Base-by-base conservation (phyloP, 2,113 vertebrate genomes). In the Misgurnus mizolepis region DNA sequence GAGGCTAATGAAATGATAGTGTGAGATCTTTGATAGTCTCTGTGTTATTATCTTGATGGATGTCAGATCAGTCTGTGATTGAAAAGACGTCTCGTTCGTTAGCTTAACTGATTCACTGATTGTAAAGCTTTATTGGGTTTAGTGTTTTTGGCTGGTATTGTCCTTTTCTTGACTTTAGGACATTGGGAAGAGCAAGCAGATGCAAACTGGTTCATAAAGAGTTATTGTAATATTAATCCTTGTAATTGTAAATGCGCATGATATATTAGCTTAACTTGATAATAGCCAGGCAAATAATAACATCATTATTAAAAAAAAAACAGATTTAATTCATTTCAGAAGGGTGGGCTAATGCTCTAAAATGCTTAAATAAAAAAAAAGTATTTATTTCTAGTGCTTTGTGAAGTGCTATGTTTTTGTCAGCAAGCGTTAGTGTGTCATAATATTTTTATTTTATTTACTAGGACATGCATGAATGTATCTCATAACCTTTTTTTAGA, bases 1-100 rank as follows among this genome's bases (percentile, higher is more conserved):
- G 14, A n/a, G 50, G 12, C 65, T 55, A 69, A 76, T 76, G 34
- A 55, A 81, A 60, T 18, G 40, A 5, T 71, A 10, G 5, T 77
- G 70, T 78, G 9, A 67, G 27, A 6, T 61, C 8, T 61, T 18
- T 39, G 34, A 41, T 67, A 40, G 47, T 27, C 14, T 67, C 60
- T 15, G 56, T 58, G 50, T 71, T 39, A 1, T 80, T 67, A 64
- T 84, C 73, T 45, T 58, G 55, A 73, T 49, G 45, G 55, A 73
- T 84, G 62, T 67, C 6, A 8, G 15, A 18, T 77, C 9, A 22
- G 22, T 61, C 53, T 60, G 70, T 68, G 74, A 72, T 65, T 72
- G 67, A 84, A 55, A 67, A 47, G 77, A 55, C 6, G 45, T 56
- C 60, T 62, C n/a, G 40, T 49, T 15, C 12, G 64, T 56, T 8